Conservation (phyloP, 2,888 invertebrate genomes). For the Apeira syringaria region DNA sequence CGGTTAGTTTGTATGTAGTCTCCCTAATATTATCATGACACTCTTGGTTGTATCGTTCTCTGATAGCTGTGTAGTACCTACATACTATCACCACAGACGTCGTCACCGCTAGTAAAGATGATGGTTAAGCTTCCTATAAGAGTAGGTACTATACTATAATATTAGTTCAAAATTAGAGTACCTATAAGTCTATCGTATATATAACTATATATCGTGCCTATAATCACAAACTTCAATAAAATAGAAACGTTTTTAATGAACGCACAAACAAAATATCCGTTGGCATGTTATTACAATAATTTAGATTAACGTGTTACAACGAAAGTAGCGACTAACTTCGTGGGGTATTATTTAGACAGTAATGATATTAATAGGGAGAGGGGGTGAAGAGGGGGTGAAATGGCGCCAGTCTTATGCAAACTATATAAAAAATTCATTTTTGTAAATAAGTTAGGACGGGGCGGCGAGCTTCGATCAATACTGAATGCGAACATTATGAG, state of each 20-base stretch:
- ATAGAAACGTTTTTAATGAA: slow-evolving; percentile 10
- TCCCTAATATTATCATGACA: no score
- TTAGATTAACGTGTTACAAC: slow-evolving; percentile 14
- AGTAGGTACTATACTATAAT: no score
- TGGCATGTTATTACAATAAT: slow-evolving; percentile 16
- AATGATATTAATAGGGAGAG: slow-evolving; percentile 58
- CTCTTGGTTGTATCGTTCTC: no score
- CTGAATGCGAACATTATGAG: slow-evolving; percentile 10
- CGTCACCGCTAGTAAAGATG: no score
- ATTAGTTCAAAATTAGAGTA: no score
- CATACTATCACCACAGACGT: no score
- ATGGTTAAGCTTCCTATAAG: no score
- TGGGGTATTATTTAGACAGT: slow-evolving; percentile 58
- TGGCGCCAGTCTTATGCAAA: slow-evolving; percentile 56
- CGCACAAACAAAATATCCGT: slow-evolving; percentile 5
- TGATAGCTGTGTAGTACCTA: no score
- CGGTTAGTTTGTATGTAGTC: no score
- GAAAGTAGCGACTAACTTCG: slow-evolving; percentile 5
- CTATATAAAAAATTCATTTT: slow-evolving; percentile 62
- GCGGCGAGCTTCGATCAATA: slow-evolving; percentile 42
- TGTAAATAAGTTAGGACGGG: slow-evolving; percentile 48
- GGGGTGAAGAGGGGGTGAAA: slow-evolving; percentile 41
- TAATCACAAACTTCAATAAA: no score
- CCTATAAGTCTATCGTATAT: no score
- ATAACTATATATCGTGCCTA: no score